phyloP scores from a whole-genome alignment of 2,888 invertebrate genomes.

The Anthophora plumipes region DNA sequence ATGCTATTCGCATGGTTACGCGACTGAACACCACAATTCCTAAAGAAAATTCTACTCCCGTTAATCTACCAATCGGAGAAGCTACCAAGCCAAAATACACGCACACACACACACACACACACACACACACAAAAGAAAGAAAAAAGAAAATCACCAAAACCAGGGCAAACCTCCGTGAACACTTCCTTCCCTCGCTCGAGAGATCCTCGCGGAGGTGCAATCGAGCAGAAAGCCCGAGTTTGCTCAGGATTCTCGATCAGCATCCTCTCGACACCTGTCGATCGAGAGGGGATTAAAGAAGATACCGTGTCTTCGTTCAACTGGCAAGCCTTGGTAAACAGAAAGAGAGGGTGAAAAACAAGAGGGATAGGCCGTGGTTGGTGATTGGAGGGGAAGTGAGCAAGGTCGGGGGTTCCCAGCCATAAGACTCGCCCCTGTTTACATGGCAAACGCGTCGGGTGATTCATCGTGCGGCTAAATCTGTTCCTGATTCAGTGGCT shows the following conservation, averaged over 20 bases:
- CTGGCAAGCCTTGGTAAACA: conserved; percentile 51
- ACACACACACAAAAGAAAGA: too few relatives aligned
- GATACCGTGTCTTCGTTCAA: conserved; percentile 61
- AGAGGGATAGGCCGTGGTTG: conserved; percentile 4
- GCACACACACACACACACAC: too few relatives aligned
- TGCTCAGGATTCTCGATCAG: conserved; percentile 65
- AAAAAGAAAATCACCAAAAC: background rate
- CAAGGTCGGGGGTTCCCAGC: conserved; percentile 33
- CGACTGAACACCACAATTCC: too few relatives aligned
- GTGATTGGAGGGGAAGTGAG: conserved; percentile 21
- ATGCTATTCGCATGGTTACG: too few relatives aligned
- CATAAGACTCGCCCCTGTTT: conserved; percentile 67
- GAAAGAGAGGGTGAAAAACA: background rate
- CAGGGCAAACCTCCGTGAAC: background rate
- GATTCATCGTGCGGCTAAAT: conserved; percentile 70
- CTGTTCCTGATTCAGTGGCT: conserved; percentile 60
- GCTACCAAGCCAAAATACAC: too few relatives aligned
- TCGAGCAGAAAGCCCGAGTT: conserved; percentile 59
- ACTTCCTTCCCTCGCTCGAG: conserved; percentile 13
- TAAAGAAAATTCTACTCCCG: too few relatives aligned
- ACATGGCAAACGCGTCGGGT: conserved; percentile 70
- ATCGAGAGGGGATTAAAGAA: conserved; percentile 76
- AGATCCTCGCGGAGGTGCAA: conserved; percentile 35
- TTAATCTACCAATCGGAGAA: too few relatives aligned
- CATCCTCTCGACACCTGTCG: conserved; percentile 74